Percentiles rank a stretch among this genome's conserved stretches.
phyloP scores from a whole-genome alignment of 30 jellyfish, hydroid and myxozoan species.

The Turritopsis dohrnii region DNA sequence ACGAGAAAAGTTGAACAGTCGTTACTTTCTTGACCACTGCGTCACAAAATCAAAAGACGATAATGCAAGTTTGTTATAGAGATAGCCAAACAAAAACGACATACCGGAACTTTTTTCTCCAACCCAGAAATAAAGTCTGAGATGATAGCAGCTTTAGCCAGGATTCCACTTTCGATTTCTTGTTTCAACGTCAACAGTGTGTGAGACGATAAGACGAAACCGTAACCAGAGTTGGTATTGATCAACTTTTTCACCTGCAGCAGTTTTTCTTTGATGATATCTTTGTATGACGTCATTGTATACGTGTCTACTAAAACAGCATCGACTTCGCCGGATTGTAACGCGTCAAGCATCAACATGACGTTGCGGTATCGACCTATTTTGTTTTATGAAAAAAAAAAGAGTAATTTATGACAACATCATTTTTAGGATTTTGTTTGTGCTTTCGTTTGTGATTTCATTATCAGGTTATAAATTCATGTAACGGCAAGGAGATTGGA shows the following conservation, averaged over 20 bases:
- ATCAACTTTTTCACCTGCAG: constrained; percentile 29
- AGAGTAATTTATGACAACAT: too few relatives aligned
- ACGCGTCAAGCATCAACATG: constrained; percentile 37
- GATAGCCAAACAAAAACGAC: neutral
- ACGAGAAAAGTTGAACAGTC: too few relatives aligned
- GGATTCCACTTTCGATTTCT: constrained; percentile 5
- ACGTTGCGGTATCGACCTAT: constrained; percentile 23
- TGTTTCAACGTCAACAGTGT: neutral
- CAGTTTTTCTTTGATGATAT: constrained; percentile 21
- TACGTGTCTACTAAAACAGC: constrained; percentile 22
- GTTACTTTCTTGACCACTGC: neutral
- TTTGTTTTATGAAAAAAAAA: too few relatives aligned
- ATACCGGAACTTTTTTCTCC: constrained; percentile 2
- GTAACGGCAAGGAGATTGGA: constrained; percentile 10
- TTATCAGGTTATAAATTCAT: neutral
- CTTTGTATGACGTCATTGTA: constrained; percentile 35
- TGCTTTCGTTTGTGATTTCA: too few relatives aligned
- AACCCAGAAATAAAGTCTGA: neutral
- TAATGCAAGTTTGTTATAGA: too few relatives aligned
- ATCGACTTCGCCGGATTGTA: constrained; percentile 37
- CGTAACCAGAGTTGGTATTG: constrained; percentile 46
- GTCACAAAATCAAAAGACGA: too few relatives aligned
- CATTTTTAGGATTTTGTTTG: too few relatives aligned
- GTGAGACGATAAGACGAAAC: constrained; percentile 50
- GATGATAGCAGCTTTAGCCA: neutral